Evolutionary conservation across 2,113 vertebrate species (phyloP).

Genomic region (Corythoichthys intestinalis): DNA sequence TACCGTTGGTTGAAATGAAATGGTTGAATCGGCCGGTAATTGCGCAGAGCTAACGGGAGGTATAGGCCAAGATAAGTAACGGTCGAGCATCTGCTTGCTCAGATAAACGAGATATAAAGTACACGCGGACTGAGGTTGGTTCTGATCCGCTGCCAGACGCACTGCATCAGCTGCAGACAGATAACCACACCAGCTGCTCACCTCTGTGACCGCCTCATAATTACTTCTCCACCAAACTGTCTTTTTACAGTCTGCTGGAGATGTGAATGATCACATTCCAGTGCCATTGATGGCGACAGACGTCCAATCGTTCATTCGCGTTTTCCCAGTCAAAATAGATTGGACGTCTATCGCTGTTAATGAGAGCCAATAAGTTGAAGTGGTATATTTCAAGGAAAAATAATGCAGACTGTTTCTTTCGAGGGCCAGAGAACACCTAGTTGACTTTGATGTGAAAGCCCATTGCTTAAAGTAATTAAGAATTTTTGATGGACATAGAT

Average conservation of each 20-base stretch:
- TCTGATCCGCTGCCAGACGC: slow-evolving; percentile 31
- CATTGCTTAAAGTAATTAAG: too few species aligned
- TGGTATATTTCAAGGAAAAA: too few species aligned
- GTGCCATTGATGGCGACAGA: too few species aligned
- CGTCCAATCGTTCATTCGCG: too few species aligned
- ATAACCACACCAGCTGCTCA: slow-evolving; percentile 21
- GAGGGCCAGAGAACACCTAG: too few species aligned
- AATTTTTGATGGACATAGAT: too few species aligned
- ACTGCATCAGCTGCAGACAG: slow-evolving; percentile 44
- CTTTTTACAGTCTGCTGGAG: slow-evolving; percentile 23
- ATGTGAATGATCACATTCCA: not conserved
- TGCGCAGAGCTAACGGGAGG: slow-evolving; percentile 33
- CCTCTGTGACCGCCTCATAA: slow-evolving; percentile 19
- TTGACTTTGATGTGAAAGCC: too few species aligned
- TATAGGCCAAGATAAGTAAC: slow-evolving; percentile 41
- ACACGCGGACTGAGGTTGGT: slow-evolving; percentile 11
- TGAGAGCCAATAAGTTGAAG: too few species aligned
- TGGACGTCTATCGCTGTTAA: too few species aligned
- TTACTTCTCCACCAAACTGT: not conserved
- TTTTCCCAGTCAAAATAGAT: too few species aligned
- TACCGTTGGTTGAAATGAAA: not conserved
- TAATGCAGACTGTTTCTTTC: too few species aligned
- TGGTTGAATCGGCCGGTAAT: slow-evolving; percentile 23
- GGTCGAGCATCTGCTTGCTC: slow-evolving; percentile 37
- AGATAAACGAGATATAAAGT: slow-evolving; percentile 30